Evolutionary conservation across 1,140 invertebrate genomes (phyloP), one percentile per base, ranked within the genome.

Genomic region (Leptinotarsa texana): DNA sequence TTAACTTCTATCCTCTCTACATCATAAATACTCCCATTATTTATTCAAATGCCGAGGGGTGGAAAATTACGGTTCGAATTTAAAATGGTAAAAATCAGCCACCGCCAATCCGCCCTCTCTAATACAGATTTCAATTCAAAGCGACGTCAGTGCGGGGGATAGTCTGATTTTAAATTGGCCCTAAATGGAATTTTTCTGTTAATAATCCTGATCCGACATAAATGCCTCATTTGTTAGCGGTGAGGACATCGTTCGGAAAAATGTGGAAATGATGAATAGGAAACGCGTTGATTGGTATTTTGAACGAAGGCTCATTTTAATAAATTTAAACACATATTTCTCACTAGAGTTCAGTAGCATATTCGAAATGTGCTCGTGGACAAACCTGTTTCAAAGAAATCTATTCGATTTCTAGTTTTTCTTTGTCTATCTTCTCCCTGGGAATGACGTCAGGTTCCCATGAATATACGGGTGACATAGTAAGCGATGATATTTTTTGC

Each of bases 51-150:
- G 17, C 3, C 67, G 47, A 57, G 69, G 69, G 69, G 27, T 47
- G 69, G 42, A 57, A 70, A 70, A 48, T 70, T 48, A 49, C 6
- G 49, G 69, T 24, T 21, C 27, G 68, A 70, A 21, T 70, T 70
- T 70, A 49, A 70, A 70, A 70, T 70, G 69, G 69, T 49, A 70
- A 70, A 70, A 70, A 70, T 70, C 69, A 42, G 33, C 47, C 69
- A 42, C 69, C 69, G 47, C 69, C 27, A 42, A 24, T 67, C 65
- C 18, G 11, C 65, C 24, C 24, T 22, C 63, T 66, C 65, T 42
- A 67, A 33, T 67, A 67, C n/a, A 42, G 65, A 67, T 67, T 67
- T 42, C 24, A 67, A 67, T 67, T 67, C 65, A 42, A 67, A 57
- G 51, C 51, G 65, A 27, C 65, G 65, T 42, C 8, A 27, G 27